phyloP scores from a whole-genome alignment of 2,113 vertebrate genomes.

The Anolis carolinensis region DNA sequence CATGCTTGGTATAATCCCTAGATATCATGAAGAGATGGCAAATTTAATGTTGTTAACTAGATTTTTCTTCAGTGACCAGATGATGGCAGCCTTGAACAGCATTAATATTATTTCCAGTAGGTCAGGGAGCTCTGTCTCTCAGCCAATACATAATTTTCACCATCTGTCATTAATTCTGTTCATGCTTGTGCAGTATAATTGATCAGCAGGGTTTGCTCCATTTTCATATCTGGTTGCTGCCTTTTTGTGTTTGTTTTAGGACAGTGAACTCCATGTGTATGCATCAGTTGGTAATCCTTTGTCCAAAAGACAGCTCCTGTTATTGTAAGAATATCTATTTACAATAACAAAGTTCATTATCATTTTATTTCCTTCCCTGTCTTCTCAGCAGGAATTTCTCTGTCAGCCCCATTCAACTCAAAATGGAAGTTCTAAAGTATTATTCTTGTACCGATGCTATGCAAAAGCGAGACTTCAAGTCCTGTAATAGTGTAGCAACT shows the following conservation, averaged over 20 bases:
- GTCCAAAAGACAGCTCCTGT: not conserved
- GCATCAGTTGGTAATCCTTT: not conserved
- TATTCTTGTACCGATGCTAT: not conserved
- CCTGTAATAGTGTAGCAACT: not conserved
- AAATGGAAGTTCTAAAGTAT: not conserved
- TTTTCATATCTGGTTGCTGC: not conserved
- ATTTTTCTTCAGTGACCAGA: conserved; percentile 26
- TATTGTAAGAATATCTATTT: not conserved
- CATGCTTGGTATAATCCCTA: no score
- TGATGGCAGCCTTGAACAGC: conserved; percentile 51
- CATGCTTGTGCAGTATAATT: not conserved
- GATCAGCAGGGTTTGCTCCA: not conserved
- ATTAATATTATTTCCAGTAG: not conserved
- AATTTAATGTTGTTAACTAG: not conserved
- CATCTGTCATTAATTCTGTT: not conserved
- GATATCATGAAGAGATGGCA: not conserved
- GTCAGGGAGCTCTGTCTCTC: not conserved
- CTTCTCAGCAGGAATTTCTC: not conserved
- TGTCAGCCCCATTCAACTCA: not conserved
- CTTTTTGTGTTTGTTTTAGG: not conserved
- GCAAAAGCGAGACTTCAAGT: not conserved
- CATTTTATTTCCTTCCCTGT: not conserved
- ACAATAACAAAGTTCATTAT: not conserved
- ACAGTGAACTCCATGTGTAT: not conserved
- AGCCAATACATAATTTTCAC: not conserved